Evolutionary conservation across 2,113 vertebrate genomes (phyloP).

Genomic region (Oenanthe oenanthe): DNA sequence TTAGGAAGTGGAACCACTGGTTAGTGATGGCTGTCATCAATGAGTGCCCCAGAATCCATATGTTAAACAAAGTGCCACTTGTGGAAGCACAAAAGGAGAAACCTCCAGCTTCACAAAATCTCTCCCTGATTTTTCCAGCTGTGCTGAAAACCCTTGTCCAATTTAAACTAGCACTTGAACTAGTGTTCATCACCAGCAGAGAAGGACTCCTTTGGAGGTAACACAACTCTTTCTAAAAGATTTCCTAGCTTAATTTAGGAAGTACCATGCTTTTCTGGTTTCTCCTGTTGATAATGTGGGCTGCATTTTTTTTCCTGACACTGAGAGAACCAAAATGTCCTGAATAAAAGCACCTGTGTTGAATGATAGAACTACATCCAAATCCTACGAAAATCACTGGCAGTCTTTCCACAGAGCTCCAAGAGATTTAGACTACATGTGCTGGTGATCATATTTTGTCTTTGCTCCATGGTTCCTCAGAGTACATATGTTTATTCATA

Average conservation of each 20-base stretch:
- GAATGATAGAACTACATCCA: constrained; percentile 1
- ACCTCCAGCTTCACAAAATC: neutral
- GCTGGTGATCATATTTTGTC: neutral
- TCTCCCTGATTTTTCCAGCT: neutral
- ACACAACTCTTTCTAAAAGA: neutral
- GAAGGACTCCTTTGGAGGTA: neutral
- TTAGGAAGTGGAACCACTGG: neutral
- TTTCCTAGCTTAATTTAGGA: constrained; percentile 9
- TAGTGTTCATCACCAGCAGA: neutral
- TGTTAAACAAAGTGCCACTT: neutral
- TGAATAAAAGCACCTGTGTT: neutral
- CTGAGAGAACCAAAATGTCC: neutral
- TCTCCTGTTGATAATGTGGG: neutral
- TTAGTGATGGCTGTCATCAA: neutral
- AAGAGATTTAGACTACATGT: neutral
- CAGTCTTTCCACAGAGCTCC: constrained; percentile 6
- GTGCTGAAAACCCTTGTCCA: neutral
- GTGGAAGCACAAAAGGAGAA: neutral
- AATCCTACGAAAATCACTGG: neutral
- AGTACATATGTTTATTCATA: constrained; percentile 33
- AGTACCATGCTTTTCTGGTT: neutral
- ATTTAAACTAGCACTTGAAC: neutral
- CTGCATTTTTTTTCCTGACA: neutral
- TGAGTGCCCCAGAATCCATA: neutral
- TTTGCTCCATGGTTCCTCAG: neutral